phyloP scores from a whole-genome alignment of 2,888 invertebrate genomes.

The Limnephilus auricula region DNA sequence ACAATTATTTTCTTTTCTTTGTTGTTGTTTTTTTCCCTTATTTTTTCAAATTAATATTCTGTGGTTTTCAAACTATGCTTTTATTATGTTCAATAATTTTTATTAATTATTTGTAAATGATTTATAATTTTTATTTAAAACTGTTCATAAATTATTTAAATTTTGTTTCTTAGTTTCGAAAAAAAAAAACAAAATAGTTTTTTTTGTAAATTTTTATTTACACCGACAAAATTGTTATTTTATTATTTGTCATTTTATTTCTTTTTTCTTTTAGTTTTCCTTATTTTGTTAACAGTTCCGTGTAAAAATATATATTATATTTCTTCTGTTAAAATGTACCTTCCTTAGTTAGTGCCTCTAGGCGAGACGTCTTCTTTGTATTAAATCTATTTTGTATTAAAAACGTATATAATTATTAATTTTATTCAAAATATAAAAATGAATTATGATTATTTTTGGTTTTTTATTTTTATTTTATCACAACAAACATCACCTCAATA shows the following conservation, averaged over 20 bases:
- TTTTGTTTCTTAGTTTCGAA: neutral
- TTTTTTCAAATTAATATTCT: neutral
- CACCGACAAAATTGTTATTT: neutral
- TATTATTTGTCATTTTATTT: too few species aligned
- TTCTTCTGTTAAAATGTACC: neutral
- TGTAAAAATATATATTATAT: too few species aligned
- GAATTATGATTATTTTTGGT: slow-evolving; percentile 47
- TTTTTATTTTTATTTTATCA: slow-evolving; percentile 49
- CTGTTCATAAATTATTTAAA: neutral
- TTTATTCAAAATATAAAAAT: slow-evolving; percentile 51
- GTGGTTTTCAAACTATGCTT: neutral
- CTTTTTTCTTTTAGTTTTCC: neutral
- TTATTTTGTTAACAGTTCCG: neutral
- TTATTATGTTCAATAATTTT: neutral
- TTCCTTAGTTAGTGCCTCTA: neutral
- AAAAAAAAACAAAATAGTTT: neutral
- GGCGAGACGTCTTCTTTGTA: slow-evolving; percentile 7
- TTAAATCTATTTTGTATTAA: slow-evolving; percentile 55
- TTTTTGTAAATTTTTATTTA: neutral
- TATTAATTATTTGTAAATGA: neutral
- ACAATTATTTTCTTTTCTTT: neutral
- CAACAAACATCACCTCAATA: neutral
- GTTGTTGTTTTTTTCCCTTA: neutral
- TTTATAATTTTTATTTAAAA: neutral
- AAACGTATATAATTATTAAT: slow-evolving; percentile 41